These are phyloP conservation scores for Erpetoichthys calabaricus DNA, from an alignment of 2,797 vertebrate genomes.

Conservation along the genomic window DNA sequence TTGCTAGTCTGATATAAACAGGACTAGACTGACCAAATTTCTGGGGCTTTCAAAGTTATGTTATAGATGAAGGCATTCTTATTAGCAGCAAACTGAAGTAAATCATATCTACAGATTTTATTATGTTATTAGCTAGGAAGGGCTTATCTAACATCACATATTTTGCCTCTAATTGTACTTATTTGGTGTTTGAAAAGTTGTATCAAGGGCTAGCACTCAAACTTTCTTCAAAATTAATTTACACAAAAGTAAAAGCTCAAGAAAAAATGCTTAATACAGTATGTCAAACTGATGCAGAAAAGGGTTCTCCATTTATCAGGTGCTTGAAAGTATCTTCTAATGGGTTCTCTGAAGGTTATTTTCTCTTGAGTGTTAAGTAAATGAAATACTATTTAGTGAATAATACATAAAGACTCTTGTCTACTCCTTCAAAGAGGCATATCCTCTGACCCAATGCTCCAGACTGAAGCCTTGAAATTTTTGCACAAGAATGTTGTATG, in stretches of 20 bases:
- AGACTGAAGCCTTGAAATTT: slow-evolving; percentile 61
- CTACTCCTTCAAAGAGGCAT: slow-evolving; percentile 64
- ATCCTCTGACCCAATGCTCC: slow-evolving; percentile 69
- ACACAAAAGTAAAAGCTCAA: neutral
- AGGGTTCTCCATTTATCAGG: neutral
- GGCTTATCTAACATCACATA: too few relatives aligned
- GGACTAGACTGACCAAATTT: too few relatives aligned
- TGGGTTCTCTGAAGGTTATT: slow-evolving; percentile 46
- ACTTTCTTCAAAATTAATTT: neutral
- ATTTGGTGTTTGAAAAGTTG: too few relatives aligned
- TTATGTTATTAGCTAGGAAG: too few relatives aligned
- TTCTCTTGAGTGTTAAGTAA: slow-evolving; percentile 58
- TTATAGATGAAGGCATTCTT: too few relatives aligned
- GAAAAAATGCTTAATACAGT: neutral
- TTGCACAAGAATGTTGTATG: slow-evolving; percentile 51
- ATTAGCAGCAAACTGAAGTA: too few relatives aligned
- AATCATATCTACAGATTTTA: too few relatives aligned
- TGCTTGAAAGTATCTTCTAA: slow-evolving; percentile 21
- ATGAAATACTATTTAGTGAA: slow-evolving; percentile 62
- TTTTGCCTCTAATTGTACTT: too few relatives aligned
- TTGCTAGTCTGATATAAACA: too few relatives aligned
- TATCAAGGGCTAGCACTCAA: too few relatives aligned
- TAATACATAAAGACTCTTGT: slow-evolving; percentile 60
- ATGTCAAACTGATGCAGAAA: neutral
- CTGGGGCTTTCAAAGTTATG: too few relatives aligned